Evolutionary conservation across 2,888 invertebrate species (phyloP).

Genomic region (Salpingus planirostris): DNA sequence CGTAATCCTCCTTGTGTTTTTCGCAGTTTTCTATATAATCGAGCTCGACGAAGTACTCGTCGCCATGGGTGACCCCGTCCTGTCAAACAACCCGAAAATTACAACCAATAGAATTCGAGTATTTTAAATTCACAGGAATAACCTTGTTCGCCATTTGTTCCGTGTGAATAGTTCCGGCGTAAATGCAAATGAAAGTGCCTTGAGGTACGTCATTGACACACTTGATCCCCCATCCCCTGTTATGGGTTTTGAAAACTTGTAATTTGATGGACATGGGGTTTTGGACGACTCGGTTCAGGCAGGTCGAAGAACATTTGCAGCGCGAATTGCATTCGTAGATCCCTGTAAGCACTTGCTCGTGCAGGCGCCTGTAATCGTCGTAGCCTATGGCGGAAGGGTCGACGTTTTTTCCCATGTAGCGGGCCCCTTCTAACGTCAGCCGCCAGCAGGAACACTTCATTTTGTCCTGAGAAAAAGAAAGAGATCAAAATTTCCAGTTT

Average conservation of each 20-base stretch:
- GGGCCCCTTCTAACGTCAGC: conserved; percentile 65
- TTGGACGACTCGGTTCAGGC: conserved; percentile 91
- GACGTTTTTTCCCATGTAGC: conserved; percentile 32
- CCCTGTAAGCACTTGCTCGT: conserved; percentile 79
- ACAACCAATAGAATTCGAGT: no score
- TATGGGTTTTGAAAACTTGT: conserved; percentile 91
- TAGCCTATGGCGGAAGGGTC: conserved; percentile 64
- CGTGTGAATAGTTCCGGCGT: conserved; percentile 81
- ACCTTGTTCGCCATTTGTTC: conserved; percentile 81
- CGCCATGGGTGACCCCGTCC: conserved; percentile 82
- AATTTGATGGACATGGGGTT: conserved; percentile 78
- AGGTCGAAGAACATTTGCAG: conserved; percentile 80
- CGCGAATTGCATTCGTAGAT: conserved; percentile 93
- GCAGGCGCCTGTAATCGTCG: conserved; percentile 69
- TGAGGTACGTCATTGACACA: conserved; percentile 91
- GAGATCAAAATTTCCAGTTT: no score
- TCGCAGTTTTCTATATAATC: conserved; percentile 91
- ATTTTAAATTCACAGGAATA: no score
- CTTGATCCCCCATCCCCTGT: conserved; percentile 94
- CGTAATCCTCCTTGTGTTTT: conserved; percentile 43
- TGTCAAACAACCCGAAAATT: no score
- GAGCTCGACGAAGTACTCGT: conserved; percentile 93
- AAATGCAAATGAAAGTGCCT: conserved; percentile 92
- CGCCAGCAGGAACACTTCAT: conserved; percentile 86
- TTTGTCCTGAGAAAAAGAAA: conserved; percentile 54